Conservation (phyloP, 2,113 vertebrate species). For the Carassius carassius region DNA sequence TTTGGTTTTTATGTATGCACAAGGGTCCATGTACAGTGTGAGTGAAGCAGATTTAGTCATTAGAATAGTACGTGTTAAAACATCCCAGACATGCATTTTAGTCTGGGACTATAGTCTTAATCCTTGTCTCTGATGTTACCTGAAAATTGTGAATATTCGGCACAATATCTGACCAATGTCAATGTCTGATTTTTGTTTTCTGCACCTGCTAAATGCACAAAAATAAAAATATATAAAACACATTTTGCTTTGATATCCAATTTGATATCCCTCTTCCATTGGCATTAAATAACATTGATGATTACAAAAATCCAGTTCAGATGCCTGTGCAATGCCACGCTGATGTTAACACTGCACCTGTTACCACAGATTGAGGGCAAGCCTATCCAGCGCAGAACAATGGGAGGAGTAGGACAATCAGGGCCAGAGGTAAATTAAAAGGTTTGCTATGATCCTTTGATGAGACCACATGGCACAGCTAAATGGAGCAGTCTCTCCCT, state of each 20-base stretch:
- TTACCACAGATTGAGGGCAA: slow-evolving; percentile 46
- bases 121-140: too few relatives aligned
- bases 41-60: too few relatives aligned
- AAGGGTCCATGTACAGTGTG: too few relatives aligned
- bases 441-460: slow-evolving; percentile 51
- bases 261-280: neutral
- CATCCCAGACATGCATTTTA: too few relatives aligned
- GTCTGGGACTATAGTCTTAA: too few relatives aligned
- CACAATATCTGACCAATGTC: too few relatives aligned
- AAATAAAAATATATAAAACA: neutral
- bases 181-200: neutral
- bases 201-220: neutral
- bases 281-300: slow-evolving; percentile 3
- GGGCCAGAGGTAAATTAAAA: slow-evolving; percentile 54
- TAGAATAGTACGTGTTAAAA: too few relatives aligned
- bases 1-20: too few relatives aligned
- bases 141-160: neutral
- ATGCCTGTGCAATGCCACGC: slow-evolving; percentile 4
- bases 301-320: neutral
- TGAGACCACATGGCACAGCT: slow-evolving; percentile 51
- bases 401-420: slow-evolving; percentile 50
- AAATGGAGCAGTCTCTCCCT: slow-evolving; percentile 52
- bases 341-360: slow-evolving; percentile 52
- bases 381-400: slow-evolving; percentile 36
- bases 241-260: neutral